Evolutionary conservation across 1,140 invertebrate species (phyloP).

Genomic region (Linepithema humile): DNA sequence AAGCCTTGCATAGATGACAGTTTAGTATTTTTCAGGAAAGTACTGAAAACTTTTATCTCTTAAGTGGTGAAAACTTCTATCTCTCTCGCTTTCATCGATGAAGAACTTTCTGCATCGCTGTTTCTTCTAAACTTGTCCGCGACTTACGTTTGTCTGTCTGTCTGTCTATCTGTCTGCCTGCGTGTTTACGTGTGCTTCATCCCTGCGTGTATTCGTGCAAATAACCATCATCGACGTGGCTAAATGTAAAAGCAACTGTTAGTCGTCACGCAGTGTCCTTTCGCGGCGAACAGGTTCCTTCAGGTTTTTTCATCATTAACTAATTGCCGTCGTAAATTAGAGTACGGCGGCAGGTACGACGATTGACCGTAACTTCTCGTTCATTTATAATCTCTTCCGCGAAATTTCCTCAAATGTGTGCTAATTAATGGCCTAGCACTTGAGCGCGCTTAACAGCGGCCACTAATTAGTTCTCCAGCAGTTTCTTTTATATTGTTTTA

Average conservation of each 20-base stretch:
- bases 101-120: neutral
- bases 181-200: neutral
- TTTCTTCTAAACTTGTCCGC: too few species aligned
- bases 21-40: neutral
- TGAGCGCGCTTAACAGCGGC: constrained; percentile 25
- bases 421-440: constrained; percentile 62
- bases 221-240: constrained; percentile 16
- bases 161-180: neutral
- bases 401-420: constrained; percentile 67
- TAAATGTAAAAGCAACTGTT: constrained; percentile 19
- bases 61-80: too few species aligned
- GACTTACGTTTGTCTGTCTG: too few species aligned
- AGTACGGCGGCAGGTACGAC: constrained; percentile 21
- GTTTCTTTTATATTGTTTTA: neutral
- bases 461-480: constrained; percentile 60
- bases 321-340: constrained; percentile 65
- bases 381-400: constrained; percentile 68
- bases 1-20: neutral
- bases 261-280: constrained; percentile 31
- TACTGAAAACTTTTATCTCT: too few species aligned
- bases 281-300: constrained; percentile 32
- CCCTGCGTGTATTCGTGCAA: neutral
- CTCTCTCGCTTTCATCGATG: neutral
- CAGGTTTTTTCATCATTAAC: constrained; percentile 61
- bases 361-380: constrained; percentile 53